Evolutionary conservation across 2,888 invertebrate species (phyloP).

Genomic region (Hirtodrosophila duncani): DNA sequence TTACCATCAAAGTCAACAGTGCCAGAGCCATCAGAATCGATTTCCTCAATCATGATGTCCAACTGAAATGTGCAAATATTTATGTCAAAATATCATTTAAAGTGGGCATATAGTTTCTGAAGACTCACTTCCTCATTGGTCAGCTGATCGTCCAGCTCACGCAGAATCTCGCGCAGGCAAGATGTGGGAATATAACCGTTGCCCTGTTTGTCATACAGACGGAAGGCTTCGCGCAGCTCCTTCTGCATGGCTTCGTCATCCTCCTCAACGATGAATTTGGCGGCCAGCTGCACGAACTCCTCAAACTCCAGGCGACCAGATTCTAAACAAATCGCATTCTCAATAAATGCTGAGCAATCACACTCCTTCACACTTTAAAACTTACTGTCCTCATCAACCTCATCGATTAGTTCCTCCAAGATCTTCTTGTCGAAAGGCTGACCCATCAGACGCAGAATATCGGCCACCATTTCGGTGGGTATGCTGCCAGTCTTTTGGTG

Average conservation of each 20-base stretch:
- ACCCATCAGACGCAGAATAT: conserved; percentile 97
- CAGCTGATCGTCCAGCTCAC: conserved; percentile 96
- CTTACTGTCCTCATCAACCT: conserved; percentile 97
- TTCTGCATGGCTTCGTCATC: conserved; percentile 98
- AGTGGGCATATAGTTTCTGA: too few relatives aligned
- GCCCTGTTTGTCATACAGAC: conserved; percentile 99
- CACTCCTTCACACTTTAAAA: too few relatives aligned
- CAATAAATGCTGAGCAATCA: too few relatives aligned
- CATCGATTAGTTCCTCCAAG: conserved; percentile 97
- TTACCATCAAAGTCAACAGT: conserved; percentile 99
- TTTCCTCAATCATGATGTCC: conserved; percentile 98
- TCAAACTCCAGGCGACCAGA: conserved; percentile 97
- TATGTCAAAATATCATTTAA: too few relatives aligned
- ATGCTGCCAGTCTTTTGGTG: conserved; percentile 96
- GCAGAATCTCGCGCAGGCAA: conserved; percentile 94
- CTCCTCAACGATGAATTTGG: conserved; percentile 98
- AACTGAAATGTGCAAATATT: too few relatives aligned
- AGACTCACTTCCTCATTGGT: conserved; percentile 96
- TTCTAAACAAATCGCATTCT: conserved; percentile 81
- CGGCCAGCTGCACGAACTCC: conserved; percentile 96
- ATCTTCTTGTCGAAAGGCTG: conserved; percentile 97
- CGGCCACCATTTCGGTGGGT: conserved; percentile 95
- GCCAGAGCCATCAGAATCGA: conserved; percentile 98
- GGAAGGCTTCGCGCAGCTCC: conserved; percentile 98
- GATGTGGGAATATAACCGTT: conserved; percentile 96